Base-by-base conservation (phyloP, 2,113 vertebrate genomes). In the Myotis davidii region DNA sequence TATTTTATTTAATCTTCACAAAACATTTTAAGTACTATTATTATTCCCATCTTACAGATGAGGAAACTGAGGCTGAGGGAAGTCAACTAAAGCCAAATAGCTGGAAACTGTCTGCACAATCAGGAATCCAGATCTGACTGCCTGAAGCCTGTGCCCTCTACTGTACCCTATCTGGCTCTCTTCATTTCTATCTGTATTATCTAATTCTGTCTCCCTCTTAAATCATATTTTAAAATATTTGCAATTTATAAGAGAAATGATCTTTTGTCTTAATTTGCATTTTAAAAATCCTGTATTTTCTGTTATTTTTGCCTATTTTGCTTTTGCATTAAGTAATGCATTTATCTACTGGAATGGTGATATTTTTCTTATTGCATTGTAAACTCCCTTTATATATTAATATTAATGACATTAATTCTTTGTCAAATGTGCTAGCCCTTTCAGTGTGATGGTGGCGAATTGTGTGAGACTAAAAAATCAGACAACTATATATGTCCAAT, bases 11-110 rank as follows among this genome's bases (percentile, higher is more conserved):
- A 87, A 59, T 61, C 32, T 65, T 92, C 52, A 73, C 18, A 65
- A 90, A 82, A 72, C 14, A 34, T 76, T 88, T 9, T 45, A 45
- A 85, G 12, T 39, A 50, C 18, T 85, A 45, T 83, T 73, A 79
- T 37, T 82, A 72, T 84, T 72, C 25, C 39, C 27, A 21, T 88
- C 92, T 96, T 77, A 74, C 32, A 88, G 61, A 32, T 77, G 34
- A 81, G 20, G 52, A 85, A 90, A 83, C 17, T 67, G 37, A 74
- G 50, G n/a, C 42, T 16, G 1, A 72, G 5, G 29, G 21, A 67
- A 81, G n/a, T 72, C 9, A 70, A 27, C 20, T 79, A 50, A 72
- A 89, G 25, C 29, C 50, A 59, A 32, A 85, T 50, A 65, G 11
- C 59, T 93, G 17, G 42, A 42, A 74, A 70, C 14, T 5, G 4